phyloP scores from a whole-genome alignment of 2,888 invertebrate genomes.

The Mesorhabditis belari region DNA sequence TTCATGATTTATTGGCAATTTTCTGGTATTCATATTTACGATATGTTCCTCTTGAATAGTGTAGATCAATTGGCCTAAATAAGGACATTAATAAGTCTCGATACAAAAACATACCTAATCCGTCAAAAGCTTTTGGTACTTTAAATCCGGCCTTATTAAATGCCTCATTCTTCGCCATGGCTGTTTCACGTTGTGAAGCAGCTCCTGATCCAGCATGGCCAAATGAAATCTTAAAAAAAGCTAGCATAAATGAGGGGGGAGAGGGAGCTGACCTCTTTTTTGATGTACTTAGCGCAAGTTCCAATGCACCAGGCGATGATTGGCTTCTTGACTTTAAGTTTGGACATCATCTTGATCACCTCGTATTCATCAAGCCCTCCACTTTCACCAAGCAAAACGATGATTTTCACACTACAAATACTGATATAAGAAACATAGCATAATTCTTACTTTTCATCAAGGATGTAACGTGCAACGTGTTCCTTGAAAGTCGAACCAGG shows the following conservation, averaged over 20 bases:
- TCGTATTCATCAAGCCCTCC: slow-evolving; percentile 96
- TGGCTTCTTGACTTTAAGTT: slow-evolving; percentile 75
- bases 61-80: too few species aligned
- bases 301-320: slow-evolving; percentile 98
- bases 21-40: too few species aligned
- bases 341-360: slow-evolving; percentile 78
- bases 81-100: too few species aligned
- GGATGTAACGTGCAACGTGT: slow-evolving; percentile 77
- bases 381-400: slow-evolving; percentile 91
- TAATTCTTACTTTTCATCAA: slow-evolving; percentile 58
- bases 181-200: slow-evolving; percentile 85
- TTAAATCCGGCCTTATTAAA: slow-evolving; percentile 75
- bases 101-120: too few species aligned
- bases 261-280: slow-evolving; percentile 55
- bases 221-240: slow-evolving; percentile 72
- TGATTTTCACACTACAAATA: slow-evolving; percentile 68
- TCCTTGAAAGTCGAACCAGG: slow-evolving; percentile 97
- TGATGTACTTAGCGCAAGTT: slow-evolving; percentile 61
- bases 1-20: too few species aligned
- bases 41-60: too few species aligned
- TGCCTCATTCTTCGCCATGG: slow-evolving; percentile 80
- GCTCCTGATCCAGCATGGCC: slow-evolving; percentile 98
- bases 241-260: not conserved
- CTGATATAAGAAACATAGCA: not conserved
- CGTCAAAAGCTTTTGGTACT: slow-evolving; percentile 88